These are phyloP conservation scores for Rosalia funebris DNA, from an alignment of 2,888 invertebrate genomes.

Conservation along the genomic window DNA sequence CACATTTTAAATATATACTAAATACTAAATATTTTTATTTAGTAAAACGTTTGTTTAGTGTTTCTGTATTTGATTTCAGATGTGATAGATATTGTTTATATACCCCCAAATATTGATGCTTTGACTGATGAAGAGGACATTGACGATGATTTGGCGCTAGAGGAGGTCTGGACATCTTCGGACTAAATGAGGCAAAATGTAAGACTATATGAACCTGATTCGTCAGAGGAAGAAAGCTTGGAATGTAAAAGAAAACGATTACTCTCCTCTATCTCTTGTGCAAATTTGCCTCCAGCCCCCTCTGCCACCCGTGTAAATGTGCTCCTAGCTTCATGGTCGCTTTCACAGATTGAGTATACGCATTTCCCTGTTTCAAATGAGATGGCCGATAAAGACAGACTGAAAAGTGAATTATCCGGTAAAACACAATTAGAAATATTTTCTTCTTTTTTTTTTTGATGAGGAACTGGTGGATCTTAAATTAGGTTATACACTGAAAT, in stretches of 20 bases:
- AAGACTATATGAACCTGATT: slow-evolving; percentile 34
- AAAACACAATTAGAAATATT: neutral
- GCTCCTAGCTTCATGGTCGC: slow-evolving; percentile 19
- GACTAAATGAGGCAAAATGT: no score
- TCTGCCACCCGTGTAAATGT: no score
- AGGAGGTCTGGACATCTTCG: slow-evolving; percentile 25
- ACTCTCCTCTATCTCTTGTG: no score
- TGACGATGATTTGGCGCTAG: slow-evolving; percentile 26
- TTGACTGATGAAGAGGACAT: slow-evolving; percentile 41
- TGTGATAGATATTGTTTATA: slow-evolving; percentile 56
- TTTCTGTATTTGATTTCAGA: no score
- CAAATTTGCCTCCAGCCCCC: no score
- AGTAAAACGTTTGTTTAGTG: no score
- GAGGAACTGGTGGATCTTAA: neutral
- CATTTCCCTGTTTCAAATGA: slow-evolving; percentile 28
- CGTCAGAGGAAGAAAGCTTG: slow-evolving; percentile 36
- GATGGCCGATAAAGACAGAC: slow-evolving; percentile 9
- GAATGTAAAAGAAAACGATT: slow-evolving; percentile 34
- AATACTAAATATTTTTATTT: neutral
- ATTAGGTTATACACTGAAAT: neutral
- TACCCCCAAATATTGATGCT: slow-evolving; percentile 36
- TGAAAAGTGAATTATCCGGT: slow-evolving; percentile 28
- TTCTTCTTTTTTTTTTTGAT: neutral
- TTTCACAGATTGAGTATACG: slow-evolving; percentile 29
- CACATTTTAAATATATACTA: neutral